phyloP scores from a whole-genome alignment of 2,797 vertebrate genomes.

The Cynodonichthys magdalenae region DNA sequence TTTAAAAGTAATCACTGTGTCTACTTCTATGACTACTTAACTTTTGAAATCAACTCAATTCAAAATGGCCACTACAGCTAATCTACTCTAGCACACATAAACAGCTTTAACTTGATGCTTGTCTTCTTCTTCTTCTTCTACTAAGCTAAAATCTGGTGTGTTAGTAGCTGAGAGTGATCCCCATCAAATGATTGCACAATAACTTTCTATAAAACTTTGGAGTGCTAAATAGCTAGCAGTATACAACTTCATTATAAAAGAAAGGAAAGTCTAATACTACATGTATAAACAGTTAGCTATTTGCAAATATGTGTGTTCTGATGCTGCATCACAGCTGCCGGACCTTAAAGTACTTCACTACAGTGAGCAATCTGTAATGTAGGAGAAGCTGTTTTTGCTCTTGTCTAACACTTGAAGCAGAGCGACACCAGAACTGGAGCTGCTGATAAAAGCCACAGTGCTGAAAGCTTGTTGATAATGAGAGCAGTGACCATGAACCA shows the following conservation, averaged over 20 bases:
- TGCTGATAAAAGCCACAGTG: conserved; percentile 60
- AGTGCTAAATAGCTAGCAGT: too few species aligned
- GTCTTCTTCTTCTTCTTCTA: too few species aligned
- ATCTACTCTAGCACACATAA: too few species aligned
- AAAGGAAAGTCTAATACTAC: background rate
- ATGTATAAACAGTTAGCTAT: conserved; percentile 9
- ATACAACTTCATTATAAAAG: background rate
- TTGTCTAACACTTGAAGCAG: conserved; percentile 53
- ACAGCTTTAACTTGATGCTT: too few species aligned
- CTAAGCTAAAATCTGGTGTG: too few species aligned
- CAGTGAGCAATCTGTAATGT: conserved; percentile 16
- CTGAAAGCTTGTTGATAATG: conserved; percentile 73
- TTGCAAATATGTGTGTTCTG: conserved; percentile 2
- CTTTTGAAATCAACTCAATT: too few species aligned
- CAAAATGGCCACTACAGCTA: too few species aligned
- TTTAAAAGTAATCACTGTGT: too few species aligned
- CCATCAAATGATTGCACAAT: too few species aligned
- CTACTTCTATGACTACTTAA: too few species aligned
- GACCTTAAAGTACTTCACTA: background rate
- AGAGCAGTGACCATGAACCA: conserved; percentile 54
- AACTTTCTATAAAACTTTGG: too few species aligned
- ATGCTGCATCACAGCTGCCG: background rate
- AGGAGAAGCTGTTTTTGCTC: conserved; percentile 39
- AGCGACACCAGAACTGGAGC: conserved; percentile 54
- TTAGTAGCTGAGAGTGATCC: too few species aligned